Evolutionary conservation across 1,140 invertebrate genomes (phyloP).

Genomic region (Meloidogyne floridensis): DNA sequence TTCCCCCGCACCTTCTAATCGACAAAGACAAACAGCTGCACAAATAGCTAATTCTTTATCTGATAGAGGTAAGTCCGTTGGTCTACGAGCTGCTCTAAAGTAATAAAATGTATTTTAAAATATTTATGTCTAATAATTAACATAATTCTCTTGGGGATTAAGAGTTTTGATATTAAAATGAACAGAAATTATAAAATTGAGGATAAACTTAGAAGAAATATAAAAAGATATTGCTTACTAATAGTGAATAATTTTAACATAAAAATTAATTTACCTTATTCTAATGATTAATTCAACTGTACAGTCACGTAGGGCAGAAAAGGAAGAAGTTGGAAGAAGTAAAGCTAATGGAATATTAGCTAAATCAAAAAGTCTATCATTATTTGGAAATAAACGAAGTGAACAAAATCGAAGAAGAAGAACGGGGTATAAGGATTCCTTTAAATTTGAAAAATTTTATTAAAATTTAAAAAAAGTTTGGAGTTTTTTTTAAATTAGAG

Average conservation of each 20-base stretch:
- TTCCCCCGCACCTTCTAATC: slow-evolving; percentile 29
- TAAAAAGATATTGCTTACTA: no score
- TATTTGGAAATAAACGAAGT: slow-evolving; percentile 7
- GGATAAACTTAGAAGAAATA: background rate
- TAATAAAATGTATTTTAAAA: slow-evolving; percentile 28
- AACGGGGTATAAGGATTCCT: slow-evolving; percentile 20
- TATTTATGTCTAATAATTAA: slow-evolving; percentile 6
- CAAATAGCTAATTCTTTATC: slow-evolving; percentile 71
- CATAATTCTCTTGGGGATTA: background rate
- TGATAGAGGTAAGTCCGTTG: slow-evolving; percentile 10
- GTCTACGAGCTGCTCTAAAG: slow-evolving; percentile 26
- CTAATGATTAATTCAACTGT: slow-evolving; percentile 26
- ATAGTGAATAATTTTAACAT: background rate
- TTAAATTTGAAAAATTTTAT: background rate
- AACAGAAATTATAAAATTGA: background rate
- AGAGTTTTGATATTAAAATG: background rate
- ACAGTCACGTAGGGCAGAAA: background rate
- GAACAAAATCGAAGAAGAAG: slow-evolving; percentile 28
- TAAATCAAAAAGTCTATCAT: slow-evolving; percentile 14
- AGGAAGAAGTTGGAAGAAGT: slow-evolving; percentile 1
- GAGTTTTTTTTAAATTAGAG: no score
- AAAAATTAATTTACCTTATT: slow-evolving; percentile 24
- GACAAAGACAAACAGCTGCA: slow-evolving; percentile 46
- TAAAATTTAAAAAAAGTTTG: background rate
- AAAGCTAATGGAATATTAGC: slow-evolving; percentile 12